Base-by-base conservation (phyloP, 2,888 invertebrate species). In the Morinoia aosen region DNA sequence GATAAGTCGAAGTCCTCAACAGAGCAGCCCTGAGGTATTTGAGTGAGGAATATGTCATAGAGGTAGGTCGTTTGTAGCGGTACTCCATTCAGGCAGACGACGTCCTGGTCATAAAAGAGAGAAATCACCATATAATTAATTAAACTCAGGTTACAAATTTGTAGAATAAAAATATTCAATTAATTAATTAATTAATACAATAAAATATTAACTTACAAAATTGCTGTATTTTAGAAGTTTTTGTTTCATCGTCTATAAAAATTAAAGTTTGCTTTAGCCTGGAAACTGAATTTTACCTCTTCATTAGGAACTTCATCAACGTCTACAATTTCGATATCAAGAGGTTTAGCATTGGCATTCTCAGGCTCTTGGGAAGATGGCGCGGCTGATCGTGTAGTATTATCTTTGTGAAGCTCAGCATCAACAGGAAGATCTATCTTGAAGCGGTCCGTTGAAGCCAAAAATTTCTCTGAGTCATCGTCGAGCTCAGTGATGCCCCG, bases 31-130 rank as follows among this genome's bases (percentile, higher is more conserved):
- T 57, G 56, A 57, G 91, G 91, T 11, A 91, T 25, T 56, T 57
- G 91, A 56, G 91, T 91, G 57, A 91, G 91, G 57, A 91, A 91
- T 91, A 91, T 16, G 57, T 91, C 91, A 33, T 91, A 91, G 33
- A 57, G 12, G 33, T 57, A 91, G 33, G 91, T 16, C 8, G n/a
- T 91, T n/a, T 91, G 40, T 33, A 91, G 33, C 3, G 91, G 91
- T 33, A 25, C 25, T 10, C 91, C 91, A 33, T 91, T 91, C 91
- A 91, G 56, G 33, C 91, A 91, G 11, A 91, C 57, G 25, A 91
- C 33, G 57, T 91, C 91, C 91, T 91, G 91, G 57, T n/a, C n/a
- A n/a, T n/a, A n/a, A 91, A 91, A 19, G 19, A 64, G 25, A 64
- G 25, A 64, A 64, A 19, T 64, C 5, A 64, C 25, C 25, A 25